Base-by-base conservation (phyloP, 2,797 vertebrate genomes). In the Poeciliopsis gracilis region DNA sequence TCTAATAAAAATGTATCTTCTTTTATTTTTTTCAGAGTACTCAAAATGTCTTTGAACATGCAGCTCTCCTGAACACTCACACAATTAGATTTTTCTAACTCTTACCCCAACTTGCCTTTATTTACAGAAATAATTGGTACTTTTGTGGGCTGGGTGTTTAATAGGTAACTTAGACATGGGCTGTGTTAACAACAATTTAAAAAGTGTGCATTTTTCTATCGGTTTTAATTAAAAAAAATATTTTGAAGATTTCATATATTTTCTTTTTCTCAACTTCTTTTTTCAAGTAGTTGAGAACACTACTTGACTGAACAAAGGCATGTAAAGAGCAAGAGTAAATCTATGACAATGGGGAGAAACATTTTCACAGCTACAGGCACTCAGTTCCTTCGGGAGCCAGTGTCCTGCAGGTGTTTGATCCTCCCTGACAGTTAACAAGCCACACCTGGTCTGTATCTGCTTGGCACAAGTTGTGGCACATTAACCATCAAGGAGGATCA, bases 401-500 rank as follows among this genome's bases (percentile, higher is more conserved):
- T 47, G 77, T 83, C 80, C 80, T 77, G 76, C 49, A 77, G 75
- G 63, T 57, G 74, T 82, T 75, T 82, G 80, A 89, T 89, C n/a
- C 67, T 77, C 53, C 78, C 76, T 63, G 71, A 70, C 66, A 78
- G 78, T 75, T 75, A 82, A 85, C 78, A 81, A 82, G 82, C 72
- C 81, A 67, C 77, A 77, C 82, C 4, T 76, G 12, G 33, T 83
- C 73, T 72, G 70, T 72, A 72, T 87, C 79, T 84, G 2, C 77
- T 82, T 76, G 63, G 45, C 77, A 77, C 77, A 47, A 30, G 74
- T 77, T 36, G 63, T 46, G 20, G 16, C 47, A 76, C 78, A 79
- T 85, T 78, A 85, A 82, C 77, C 71, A 23, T 87, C 59, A 71
- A 57, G 84, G 67, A 82, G 74, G 73, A 89, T 93, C 82, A 86